These are phyloP conservation scores for Coryphaenoides rupestris DNA, from an alignment of 2,113 vertebrate genomes.

Conservation along the genomic window DNA sequence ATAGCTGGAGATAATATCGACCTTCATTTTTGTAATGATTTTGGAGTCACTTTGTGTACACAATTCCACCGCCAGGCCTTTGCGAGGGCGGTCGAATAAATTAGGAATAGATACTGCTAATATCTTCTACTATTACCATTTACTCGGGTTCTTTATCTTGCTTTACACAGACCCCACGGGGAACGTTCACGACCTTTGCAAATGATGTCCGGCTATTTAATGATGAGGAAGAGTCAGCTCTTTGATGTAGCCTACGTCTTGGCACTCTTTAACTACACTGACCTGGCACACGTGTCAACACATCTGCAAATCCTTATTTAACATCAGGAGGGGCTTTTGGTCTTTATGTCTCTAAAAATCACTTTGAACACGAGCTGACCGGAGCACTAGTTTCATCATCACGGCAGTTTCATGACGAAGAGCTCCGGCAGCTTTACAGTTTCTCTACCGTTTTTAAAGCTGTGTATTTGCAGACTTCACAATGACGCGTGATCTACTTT, in stretches of 20 bases:
- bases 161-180: slow-evolving; percentile 22
- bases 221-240: slow-evolving; percentile 7
- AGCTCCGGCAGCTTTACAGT: neutral
- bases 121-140: too few relatives aligned
- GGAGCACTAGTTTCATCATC: slow-evolving; percentile 9
- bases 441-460: neutral
- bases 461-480: too few relatives aligned
- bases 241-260: slow-evolving; percentile 30
- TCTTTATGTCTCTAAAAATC: neutral
- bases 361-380: neutral
- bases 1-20: too few relatives aligned
- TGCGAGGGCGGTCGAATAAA: too few relatives aligned
- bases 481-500: neutral
- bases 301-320: slow-evolving; percentile 32
- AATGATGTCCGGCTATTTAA: slow-evolving; percentile 35
- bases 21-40: too few relatives aligned
- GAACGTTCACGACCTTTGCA: slow-evolving; percentile 45
- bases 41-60: too few relatives aligned
- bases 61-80: too few relatives aligned
- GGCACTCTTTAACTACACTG: slow-evolving; percentile 24
- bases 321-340: neutral
- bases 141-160: slow-evolving; percentile 23
- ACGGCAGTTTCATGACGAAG: slow-evolving; percentile 3
- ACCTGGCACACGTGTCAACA: slow-evolving; percentile 26
- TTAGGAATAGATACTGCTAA: too few relatives aligned